Percentiles rank a stretch among this genome's conserved stretches.
Evolutionary conservation across 2,888 invertebrate species (phyloP).

Genomic region (Eugnorisma glareosa): DNA sequence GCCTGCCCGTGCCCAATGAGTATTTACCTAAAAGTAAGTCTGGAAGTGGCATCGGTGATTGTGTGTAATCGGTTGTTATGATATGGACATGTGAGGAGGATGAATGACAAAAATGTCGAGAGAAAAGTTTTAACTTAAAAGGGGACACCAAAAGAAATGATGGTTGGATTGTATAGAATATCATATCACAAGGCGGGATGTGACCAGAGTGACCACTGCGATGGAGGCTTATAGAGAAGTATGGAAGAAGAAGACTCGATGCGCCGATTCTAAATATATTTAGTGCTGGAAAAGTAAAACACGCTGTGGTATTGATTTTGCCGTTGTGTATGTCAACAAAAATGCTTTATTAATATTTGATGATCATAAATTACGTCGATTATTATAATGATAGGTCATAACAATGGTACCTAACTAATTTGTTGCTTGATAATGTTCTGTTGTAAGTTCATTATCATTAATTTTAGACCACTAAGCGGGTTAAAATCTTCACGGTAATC

Average conservation of each 20-base stretch:
- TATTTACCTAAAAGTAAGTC: too few species aligned
- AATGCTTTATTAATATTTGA: slow-evolving; percentile 8
- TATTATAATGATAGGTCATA: slow-evolving; percentile 18
- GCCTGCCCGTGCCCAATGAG: neutral
- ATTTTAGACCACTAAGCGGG: neutral
- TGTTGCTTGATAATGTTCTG: neutral
- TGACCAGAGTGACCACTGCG: neutral
- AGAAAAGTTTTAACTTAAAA: too few species aligned
- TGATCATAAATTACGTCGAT: neutral
- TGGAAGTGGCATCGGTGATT: too few species aligned
- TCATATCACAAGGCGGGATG: too few species aligned
- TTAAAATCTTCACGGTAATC: neutral
- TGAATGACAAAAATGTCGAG: too few species aligned
- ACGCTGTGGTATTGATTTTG: neutral
- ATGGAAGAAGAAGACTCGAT: neutral
- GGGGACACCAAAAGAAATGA: too few species aligned
- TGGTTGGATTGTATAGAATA: too few species aligned
- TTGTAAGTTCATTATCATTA: neutral
- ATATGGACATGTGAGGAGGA: too few species aligned
- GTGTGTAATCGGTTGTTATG: too few species aligned
- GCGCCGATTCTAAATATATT: neutral
- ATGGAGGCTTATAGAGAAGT: neutral
- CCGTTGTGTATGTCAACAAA: neutral
- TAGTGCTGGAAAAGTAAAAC: neutral
- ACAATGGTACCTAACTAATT: slow-evolving; percentile 4